A percentile compares a stretch with the other conserved stretches of the same genome.
Conservation (phyloP, 2,888 invertebrate genomes). For the Sepioteuthis lessoniana region DNA sequence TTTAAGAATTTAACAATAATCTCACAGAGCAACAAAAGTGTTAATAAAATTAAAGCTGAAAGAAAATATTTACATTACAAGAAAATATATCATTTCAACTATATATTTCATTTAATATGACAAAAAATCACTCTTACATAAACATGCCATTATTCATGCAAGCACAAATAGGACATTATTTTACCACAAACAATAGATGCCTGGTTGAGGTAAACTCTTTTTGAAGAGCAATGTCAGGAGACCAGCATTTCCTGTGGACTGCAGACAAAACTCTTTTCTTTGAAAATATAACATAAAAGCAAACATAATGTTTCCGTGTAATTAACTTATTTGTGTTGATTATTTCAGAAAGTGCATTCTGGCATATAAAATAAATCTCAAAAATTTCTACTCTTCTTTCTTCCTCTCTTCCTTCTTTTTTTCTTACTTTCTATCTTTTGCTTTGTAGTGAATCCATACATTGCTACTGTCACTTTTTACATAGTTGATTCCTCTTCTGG, state of each 20-base stretch:
- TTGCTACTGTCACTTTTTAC: neutral
- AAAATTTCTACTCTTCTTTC: neutral
- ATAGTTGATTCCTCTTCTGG: neutral
- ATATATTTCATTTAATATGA: too few species aligned
- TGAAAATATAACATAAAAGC: neutral
- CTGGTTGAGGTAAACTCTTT: neutral
- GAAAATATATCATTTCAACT: too few species aligned
- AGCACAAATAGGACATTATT: neutral
- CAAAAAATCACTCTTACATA: neutral
- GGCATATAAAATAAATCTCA: neutral
- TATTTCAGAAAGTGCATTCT: neutral
- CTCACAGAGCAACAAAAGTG: too few species aligned
- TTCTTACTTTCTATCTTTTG: neutral
- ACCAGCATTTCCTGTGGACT: neutral
- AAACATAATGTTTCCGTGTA: neutral
- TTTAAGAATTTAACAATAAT: too few species aligned
- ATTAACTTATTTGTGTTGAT: slow-evolving; percentile 17
- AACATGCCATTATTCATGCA: neutral
- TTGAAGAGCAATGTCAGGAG: neutral
- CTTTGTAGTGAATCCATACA: neutral
- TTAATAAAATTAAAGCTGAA: too few species aligned
- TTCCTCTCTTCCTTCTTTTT: neutral
- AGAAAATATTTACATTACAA: too few species aligned
- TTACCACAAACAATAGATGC: neutral
- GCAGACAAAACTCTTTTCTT: neutral